Evolutionary conservation across 2,888 invertebrate species (phyloP).

Genomic region (Drosophila crucigera): DNA sequence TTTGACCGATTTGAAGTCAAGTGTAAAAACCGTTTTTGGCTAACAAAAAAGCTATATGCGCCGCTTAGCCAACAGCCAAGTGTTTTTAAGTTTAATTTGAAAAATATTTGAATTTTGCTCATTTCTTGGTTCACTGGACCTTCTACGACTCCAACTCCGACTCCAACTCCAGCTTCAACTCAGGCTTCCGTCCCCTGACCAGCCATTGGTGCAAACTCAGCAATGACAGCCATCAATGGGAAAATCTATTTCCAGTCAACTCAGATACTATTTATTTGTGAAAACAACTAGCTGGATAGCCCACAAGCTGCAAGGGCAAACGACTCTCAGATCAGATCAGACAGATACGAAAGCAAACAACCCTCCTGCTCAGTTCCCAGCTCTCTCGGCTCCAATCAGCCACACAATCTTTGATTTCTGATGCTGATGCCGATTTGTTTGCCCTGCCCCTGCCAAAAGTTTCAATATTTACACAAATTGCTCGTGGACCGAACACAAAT

Average conservation of each 20-base stretch:
- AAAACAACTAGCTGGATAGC: constrained; percentile 56
- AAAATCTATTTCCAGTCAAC: constrained; percentile 50
- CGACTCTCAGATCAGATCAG: constrained; percentile 4
- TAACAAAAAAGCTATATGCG: constrained; percentile 51
- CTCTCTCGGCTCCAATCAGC: constrained; percentile 59
- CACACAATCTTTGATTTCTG: constrained; percentile 74
- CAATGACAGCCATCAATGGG: constrained; percentile 62
- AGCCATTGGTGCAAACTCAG: constrained; percentile 59
- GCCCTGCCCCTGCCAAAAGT: constrained; percentile 47
- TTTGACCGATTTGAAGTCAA: constrained; percentile 82
- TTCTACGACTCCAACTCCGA: constrained; percentile 7
- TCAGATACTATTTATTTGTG: constrained; percentile 39
- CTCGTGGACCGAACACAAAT: constrained; percentile 57
- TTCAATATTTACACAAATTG: constrained; percentile 81
- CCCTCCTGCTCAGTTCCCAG: constrained; percentile 27
- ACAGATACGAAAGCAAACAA: constrained; percentile 51
- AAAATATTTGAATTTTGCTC: constrained; percentile 81
- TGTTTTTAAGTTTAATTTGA: constrained; percentile 80
- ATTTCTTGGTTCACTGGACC: constrained; percentile 76
- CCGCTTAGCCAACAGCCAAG: constrained; percentile 55
- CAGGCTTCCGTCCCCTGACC: background rate
- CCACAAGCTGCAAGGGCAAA: constrained; percentile 40
- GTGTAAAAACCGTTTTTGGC: constrained; percentile 78
- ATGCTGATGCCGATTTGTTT: constrained; percentile 17
- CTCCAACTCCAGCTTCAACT: constrained; percentile 18